Conservation (phyloP, 1,140 invertebrate species). For the Oedothorax gibbosus region DNA sequence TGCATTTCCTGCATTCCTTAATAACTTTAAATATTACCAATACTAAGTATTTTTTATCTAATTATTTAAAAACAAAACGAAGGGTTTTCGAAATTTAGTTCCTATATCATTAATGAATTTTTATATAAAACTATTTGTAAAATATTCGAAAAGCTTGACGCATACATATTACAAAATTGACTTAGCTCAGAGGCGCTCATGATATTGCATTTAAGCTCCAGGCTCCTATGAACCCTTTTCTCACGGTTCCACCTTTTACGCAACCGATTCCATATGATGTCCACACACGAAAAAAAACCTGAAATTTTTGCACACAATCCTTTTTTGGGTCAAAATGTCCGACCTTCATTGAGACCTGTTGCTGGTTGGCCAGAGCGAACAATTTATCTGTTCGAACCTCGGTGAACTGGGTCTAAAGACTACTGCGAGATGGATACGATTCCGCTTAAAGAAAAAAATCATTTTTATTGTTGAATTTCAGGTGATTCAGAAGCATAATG, state of each 20-base stretch:
- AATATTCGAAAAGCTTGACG: too few species aligned
- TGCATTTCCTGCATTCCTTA: too few species aligned
- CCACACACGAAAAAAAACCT: slow-evolving; percentile 21
- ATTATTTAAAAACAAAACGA: too few species aligned
- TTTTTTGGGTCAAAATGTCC: slow-evolving; percentile 55
- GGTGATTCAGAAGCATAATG: too few species aligned
- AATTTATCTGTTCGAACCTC: slow-evolving; percentile 34
- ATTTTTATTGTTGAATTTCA: too few species aligned
- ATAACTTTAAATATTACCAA: too few species aligned
- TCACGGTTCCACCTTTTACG: slow-evolving; percentile 12
- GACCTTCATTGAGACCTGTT: slow-evolving; percentile 55
- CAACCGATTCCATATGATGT: background rate
- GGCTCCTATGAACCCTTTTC: slow-evolving; percentile 4
- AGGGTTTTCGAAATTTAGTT: too few species aligned
- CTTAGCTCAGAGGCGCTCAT: too few species aligned
- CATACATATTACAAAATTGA: too few species aligned
- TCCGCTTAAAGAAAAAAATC: background rate
- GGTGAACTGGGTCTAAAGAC: slow-evolving; percentile 49
- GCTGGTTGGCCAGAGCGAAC: slow-evolving; percentile 1
- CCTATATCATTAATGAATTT: too few species aligned
- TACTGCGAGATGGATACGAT: slow-evolving; percentile 1
- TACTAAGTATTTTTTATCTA: too few species aligned
- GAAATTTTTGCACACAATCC: slow-evolving; percentile 21
- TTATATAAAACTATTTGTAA: too few species aligned
- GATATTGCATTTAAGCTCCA: background rate